These are phyloP conservation scores for Cephalotes varians DNA, from an alignment of 2,888 invertebrate genomes.

Conservation along the genomic window DNA sequence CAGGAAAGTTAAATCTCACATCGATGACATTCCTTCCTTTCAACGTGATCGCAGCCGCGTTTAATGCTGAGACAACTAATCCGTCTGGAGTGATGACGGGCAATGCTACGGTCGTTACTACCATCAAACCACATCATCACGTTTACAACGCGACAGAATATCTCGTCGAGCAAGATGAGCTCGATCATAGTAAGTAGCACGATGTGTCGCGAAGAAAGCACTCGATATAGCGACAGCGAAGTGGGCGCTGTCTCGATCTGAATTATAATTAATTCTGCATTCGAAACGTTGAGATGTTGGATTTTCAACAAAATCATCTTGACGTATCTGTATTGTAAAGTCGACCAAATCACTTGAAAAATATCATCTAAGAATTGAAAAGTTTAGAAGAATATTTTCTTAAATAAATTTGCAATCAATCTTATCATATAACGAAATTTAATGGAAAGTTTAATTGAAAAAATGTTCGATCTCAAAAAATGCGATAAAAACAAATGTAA, in stretches of 20 bases:
- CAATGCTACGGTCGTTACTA: slow-evolving; percentile 75
- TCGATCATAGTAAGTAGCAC: slow-evolving; percentile 83
- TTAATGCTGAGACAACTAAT: slow-evolving; percentile 81
- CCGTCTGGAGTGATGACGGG: slow-evolving; percentile 81
- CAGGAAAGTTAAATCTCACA: slow-evolving; percentile 72
- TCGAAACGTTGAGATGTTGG: not conserved
- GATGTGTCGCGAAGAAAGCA: not conserved
- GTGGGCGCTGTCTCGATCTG: not conserved
- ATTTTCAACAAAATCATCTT: not conserved
- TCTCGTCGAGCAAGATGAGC: slow-evolving; percentile 82
- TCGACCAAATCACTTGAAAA: not conserved
- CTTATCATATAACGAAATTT: not conserved
- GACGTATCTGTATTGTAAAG: not conserved
- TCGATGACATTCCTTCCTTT: slow-evolving; percentile 75
- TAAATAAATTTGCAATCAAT: not conserved
- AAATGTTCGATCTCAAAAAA: not conserved
- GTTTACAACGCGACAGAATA: slow-evolving; percentile 82
- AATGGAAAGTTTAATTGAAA: not conserved
- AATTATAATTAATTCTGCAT: slow-evolving; percentile 28
- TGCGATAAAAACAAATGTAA: too few relatives aligned
- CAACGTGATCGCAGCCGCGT: slow-evolving; percentile 78
- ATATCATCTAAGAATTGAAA: not conserved
- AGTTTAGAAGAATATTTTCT: not conserved
- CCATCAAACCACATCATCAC: slow-evolving; percentile 81
- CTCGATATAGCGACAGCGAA: not conserved